Percentiles rank a stretch among this genome's conserved stretches.
These are phyloP conservation scores for Ichneumon xanthorius DNA, from an alignment of 2,888 invertebrate species.

Conservation along the genomic window DNA sequence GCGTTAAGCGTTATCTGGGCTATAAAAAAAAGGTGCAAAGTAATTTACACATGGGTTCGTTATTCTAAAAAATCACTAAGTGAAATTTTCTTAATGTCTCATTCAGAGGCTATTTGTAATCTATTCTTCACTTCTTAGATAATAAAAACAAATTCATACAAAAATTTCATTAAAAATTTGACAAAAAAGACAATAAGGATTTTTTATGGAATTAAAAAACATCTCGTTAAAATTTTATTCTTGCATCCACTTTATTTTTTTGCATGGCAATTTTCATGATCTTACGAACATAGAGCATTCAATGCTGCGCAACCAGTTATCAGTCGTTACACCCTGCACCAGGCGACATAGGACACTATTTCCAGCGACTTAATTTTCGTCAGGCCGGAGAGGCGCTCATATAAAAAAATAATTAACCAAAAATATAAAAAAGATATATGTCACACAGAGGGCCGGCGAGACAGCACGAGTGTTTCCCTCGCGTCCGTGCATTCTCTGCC, in stretches of 20 bases:
- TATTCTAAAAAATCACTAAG: too few relatives aligned
- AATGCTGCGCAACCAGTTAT: slow-evolving; percentile 46
- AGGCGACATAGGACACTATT: slow-evolving; percentile 8
- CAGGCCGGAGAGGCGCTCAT: slow-evolving; percentile 34
- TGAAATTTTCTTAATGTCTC: too few relatives aligned
- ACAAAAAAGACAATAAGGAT: too few relatives aligned
- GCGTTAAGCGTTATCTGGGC: too few relatives aligned
- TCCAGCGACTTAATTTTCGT: slow-evolving; percentile 61
- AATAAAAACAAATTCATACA: too few relatives aligned
- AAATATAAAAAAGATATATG: slow-evolving; percentile 16
- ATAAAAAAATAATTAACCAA: slow-evolving; percentile 27
- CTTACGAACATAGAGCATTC: background rate
- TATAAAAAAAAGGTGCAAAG: too few relatives aligned
- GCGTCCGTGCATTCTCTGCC: slow-evolving; percentile 56
- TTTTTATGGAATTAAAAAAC: too few relatives aligned
- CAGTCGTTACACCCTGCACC: slow-evolving; percentile 35
- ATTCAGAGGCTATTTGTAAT: too few relatives aligned
- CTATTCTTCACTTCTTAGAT: too few relatives aligned
- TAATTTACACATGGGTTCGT: too few relatives aligned
- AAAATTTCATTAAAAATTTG: too few relatives aligned
- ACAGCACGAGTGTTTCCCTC: slow-evolving; percentile 27
- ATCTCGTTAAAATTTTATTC: too few relatives aligned
- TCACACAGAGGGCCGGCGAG: slow-evolving; percentile 22
- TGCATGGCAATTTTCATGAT: background rate
- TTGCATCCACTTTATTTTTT: slow-evolving; percentile 25